A percentile compares a stretch with the other conserved stretches of the same genome.
Evolutionary conservation across 2,888 invertebrate genomes (phyloP).

Genomic region (Ormyrus labotus): DNA sequence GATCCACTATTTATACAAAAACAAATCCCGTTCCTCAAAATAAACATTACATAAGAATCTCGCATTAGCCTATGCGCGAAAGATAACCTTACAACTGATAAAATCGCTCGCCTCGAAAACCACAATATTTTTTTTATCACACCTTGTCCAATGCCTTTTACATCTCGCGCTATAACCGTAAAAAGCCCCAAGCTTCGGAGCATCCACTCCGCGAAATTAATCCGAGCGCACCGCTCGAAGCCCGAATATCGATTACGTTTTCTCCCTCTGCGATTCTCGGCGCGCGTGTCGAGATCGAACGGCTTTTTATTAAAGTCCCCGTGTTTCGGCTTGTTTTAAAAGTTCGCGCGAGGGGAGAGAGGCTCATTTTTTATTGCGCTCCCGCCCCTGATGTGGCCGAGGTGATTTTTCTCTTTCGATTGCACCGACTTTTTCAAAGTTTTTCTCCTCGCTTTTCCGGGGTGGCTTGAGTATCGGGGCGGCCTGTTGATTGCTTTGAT

Average conservation of each 20-base stretch:
- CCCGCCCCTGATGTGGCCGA: not conserved
- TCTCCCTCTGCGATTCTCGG: not conserved
- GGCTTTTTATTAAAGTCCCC: conserved; percentile 62
- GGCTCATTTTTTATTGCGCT: conserved; percentile 59
- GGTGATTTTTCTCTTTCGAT: conserved; percentile 16
- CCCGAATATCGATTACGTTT: not conserved
- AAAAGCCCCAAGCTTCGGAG: too few relatives aligned
- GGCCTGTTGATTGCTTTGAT: not conserved
- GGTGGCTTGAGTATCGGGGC: not conserved
- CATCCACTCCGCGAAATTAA: too few relatives aligned
- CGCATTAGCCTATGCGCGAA: too few relatives aligned
- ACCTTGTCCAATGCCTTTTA: too few relatives aligned
- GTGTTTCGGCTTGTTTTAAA: conserved; percentile 59
- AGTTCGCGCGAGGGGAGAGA: conserved; percentile 5
- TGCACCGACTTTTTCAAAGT: not conserved
- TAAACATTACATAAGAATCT: too few relatives aligned
- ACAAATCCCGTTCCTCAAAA: too few relatives aligned
- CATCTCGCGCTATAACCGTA: too few relatives aligned
- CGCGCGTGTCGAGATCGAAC: conserved; percentile 53
- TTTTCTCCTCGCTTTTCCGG: not conserved
- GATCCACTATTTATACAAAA: too few relatives aligned
- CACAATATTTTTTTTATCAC: too few relatives aligned
- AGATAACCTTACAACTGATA: too few relatives aligned
- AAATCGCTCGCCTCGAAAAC: too few relatives aligned
- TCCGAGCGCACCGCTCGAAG: conserved; percentile 38